Conservation (phyloP, 2,113 vertebrate genomes). For the Ageneiosus marmoratus region DNA sequence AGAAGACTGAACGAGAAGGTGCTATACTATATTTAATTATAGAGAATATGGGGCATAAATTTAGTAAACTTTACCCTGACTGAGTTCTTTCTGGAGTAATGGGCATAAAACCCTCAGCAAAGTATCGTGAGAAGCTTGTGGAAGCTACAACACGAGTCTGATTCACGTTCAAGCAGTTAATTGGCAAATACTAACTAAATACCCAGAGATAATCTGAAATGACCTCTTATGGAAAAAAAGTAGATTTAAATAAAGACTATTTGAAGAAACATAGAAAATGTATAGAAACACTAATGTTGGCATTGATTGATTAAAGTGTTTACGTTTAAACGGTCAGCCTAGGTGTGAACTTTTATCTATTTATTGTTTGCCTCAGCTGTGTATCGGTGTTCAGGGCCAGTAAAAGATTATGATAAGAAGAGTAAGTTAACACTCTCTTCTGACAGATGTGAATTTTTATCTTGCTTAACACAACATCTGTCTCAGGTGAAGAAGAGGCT, state of each 20-base stretch:
- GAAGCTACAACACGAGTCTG: background rate
- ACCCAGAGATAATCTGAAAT: background rate
- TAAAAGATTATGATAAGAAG: background rate
- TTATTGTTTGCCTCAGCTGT: background rate
- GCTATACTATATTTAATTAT: background rate
- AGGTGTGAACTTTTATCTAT: background rate
- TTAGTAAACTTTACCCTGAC: too few relatives aligned
- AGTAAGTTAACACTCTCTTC: background rate
- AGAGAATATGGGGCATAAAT: background rate
- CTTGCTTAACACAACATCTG: background rate
- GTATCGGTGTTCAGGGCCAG: background rate
- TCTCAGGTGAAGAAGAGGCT: slow-evolving; percentile 85
- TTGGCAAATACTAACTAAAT: background rate
- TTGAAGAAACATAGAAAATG: background rate
- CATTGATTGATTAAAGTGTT: too few relatives aligned
- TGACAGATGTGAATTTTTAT: background rate
- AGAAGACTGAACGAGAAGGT: too few relatives aligned
- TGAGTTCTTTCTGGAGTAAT: background rate
- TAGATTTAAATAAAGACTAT: background rate
- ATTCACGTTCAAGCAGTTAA: background rate
- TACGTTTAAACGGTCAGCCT: too few relatives aligned
- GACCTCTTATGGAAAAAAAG: background rate
- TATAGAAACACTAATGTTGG: background rate
- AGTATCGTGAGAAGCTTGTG: background rate
- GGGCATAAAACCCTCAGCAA: background rate